Base-by-base conservation (phyloP, 2,888 invertebrate species). In the Lissonota sp. region DNA sequence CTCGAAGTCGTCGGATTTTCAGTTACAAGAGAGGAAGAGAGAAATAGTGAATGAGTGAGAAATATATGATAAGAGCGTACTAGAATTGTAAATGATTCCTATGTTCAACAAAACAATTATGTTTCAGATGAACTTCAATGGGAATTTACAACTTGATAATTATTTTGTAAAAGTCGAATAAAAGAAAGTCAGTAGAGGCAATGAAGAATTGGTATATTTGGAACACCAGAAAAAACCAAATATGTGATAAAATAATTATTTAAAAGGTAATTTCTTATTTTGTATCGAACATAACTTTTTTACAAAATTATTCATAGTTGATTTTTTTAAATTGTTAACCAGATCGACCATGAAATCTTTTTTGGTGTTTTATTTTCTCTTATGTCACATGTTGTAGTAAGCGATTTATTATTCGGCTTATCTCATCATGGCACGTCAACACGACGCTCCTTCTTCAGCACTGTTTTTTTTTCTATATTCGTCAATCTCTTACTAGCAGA, bases 1-100 rank as follows among this genome's bases (percentile, higher is more conserved):
- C 55, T 40, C 10, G 14, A 71, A 12, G 53, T 78, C 55, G 67
- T 78, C 72, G 67, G 78, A 78, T 78, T 72, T 72, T 72, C 67
- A 60, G 62, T 49, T 60, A 72, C 62, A 39, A 58, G 42, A 60
- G 51, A 71, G 10, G 16, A 16, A 60, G 8, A 46, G 55, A 44
- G 10, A 46, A 55, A 5, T 0, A 37, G 12, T 39, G 46, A 10
- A 6, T 7, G 7, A 70, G 12, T 12, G 10, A 57, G 57, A 63
- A 42, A 12, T 10, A 26, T 26, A 26, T 26, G 26, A 26, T 26
- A 26, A 26, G 26, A 3, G 26, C 26, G 3, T 26, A 26, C 26
- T 1, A 26, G 26, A 26, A 26, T 26, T 26, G 26, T 26, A 26
- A 26, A 26, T 26, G 3, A 26, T 2, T 26, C 26, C 1, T 2